Evolutionary conservation across 2,888 invertebrate species (phyloP).

Genomic region (Oscheius sp.): DNA sequence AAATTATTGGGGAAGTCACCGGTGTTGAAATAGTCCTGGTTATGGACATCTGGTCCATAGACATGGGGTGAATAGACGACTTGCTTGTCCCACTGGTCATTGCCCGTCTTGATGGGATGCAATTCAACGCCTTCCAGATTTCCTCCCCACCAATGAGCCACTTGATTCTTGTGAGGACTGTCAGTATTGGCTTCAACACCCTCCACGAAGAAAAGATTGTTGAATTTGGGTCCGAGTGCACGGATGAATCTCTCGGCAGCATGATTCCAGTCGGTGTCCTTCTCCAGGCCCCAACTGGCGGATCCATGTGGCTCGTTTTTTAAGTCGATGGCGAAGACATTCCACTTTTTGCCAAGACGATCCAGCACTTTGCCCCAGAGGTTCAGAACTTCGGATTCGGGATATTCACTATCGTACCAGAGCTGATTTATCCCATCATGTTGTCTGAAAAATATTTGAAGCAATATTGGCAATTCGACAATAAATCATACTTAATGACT

Average conservation of each 20-base stretch:
- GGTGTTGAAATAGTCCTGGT: neutral
- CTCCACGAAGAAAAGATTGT: neutral
- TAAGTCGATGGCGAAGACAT: neutral
- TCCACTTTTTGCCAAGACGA: neutral
- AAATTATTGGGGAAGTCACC: neutral
- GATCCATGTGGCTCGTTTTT: neutral
- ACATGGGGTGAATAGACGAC: neutral
- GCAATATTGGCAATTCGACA: too few species aligned
- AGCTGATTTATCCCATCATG: neutral
- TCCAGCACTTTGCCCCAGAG: neutral
- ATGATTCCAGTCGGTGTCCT: neutral
- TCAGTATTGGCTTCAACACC: neutral
- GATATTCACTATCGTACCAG: neutral
- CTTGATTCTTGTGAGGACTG: neutral
- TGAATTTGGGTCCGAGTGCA: neutral
- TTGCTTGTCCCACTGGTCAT: neutral
- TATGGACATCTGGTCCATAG: neutral
- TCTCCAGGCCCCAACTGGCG: neutral
- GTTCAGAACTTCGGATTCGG: neutral
- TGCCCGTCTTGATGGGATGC: neutral
- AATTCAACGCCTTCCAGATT: neutral
- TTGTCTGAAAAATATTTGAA: too few species aligned
- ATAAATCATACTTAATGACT: too few species aligned
- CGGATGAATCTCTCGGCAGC: neutral
- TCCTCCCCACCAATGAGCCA: neutral